Evolutionary conservation across 1,140 invertebrate genomes (phyloP).

Genomic region (Drosophila nebulosa): DNA sequence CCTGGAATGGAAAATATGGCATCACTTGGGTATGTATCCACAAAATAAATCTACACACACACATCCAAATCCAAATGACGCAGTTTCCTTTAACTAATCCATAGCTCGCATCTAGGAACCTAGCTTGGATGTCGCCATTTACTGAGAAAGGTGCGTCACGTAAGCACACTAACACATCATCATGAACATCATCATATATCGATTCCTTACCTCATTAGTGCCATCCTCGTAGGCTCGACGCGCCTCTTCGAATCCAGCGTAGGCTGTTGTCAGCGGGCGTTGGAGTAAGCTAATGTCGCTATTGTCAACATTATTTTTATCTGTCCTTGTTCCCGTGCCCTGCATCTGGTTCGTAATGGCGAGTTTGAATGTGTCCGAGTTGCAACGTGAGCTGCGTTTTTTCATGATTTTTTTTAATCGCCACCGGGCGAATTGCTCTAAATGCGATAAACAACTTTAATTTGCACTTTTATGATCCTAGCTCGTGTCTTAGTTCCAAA

Average conservation of each 20-base stretch:
- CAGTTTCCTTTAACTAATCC: not conserved
- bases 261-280: conserved; percentile 84
- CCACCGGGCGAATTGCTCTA: not conserved
- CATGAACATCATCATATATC: not conserved
- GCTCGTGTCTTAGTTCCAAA: not conserved
- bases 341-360: conserved; percentile 32
- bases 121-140: conserved; percentile 36
- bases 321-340: conserved; percentile 41
- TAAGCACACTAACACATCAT: conserved; percentile 36
- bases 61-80: not conserved
- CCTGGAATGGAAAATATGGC: conserved; percentile 81
- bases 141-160: conserved; percentile 59
- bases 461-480: not conserved
- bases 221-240: conserved; percentile 84
- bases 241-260: conserved; percentile 84
- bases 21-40: not conserved
- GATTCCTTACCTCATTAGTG: conserved; percentile 82
- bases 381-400: conserved; percentile 65
- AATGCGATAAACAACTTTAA: not conserved
- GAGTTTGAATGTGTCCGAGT: conserved; percentile 49
- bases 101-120: not conserved
- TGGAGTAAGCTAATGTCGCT: conserved; percentile 84
- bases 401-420: conserved; percentile 37
- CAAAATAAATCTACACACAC: not conserved
- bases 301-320: conserved; percentile 15